Evolutionary conservation across 2,888 invertebrate genomes (phyloP), one percentile per base, ranked within the genome.

Genomic region (Aleiodes testaceus): DNA sequence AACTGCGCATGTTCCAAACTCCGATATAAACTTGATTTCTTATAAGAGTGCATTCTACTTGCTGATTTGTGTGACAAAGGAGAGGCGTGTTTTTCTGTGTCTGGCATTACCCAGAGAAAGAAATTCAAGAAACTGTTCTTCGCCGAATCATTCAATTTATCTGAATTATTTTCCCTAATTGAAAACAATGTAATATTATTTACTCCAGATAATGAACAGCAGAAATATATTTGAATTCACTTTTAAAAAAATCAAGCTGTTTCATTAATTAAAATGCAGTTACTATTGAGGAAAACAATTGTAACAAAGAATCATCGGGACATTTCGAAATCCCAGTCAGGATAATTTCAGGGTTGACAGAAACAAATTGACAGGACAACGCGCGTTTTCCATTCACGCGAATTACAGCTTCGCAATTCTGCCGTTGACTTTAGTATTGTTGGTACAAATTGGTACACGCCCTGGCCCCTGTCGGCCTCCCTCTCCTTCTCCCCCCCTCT

Each of bases 361-460:
- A 16, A 55, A 44, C 82, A 87, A 87, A 87, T 87, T 87, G 87
- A 87, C 86, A 85, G 83, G 84, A 80, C 84, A 83, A 86, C 84
- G 83, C 69, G 78, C 79, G 80, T 83, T 72, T 83, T 74, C 83
- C 79, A 86, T 87, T 87, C 85, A 85, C 82, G 83, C 83, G 82
- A 87, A 86, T 87, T 87, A 87, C 85, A 83, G 81, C 81, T 81
- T 45, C 45, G 59, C 85, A 82, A 87, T 87, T 84, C 87, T 87
- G 87, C 78, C 78, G 80, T 82, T 87, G 87, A 87, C 87, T 87
- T 85, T 82, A 81, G 85, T 83, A 86, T 87, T 87, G 86, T 87
- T 85, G 85, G 82, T 84, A 79, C 84, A 86, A 87, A 87, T 87
- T 87, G 87, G 87, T 87, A 82, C 80, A 85, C 87, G 87, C 86